Evolutionary conservation across 2,113 vertebrate genomes (phyloP).

Genomic region (Aythya baeri): DNA sequence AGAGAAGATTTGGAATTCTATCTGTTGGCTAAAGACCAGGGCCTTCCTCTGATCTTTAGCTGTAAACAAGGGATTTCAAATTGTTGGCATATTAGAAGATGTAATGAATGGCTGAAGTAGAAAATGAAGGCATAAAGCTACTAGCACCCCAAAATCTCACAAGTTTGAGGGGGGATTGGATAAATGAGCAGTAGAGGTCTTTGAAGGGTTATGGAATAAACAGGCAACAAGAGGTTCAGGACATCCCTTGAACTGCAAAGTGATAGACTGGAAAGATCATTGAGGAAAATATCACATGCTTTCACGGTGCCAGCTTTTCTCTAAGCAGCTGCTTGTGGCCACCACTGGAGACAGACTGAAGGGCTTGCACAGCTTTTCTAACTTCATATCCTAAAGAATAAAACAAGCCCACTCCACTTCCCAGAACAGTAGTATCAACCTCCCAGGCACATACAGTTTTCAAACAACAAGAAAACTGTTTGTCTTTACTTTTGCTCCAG

Average conservation of each 20-base stretch:
- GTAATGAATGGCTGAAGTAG: not conserved
- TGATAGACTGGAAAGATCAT: not conserved
- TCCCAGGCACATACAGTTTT: not conserved
- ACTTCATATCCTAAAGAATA: not conserved
- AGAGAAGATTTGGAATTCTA: not conserved
- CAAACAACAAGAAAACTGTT: not conserved
- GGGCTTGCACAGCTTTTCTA: not conserved
- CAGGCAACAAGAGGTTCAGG: not conserved
- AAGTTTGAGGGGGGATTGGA: not conserved
- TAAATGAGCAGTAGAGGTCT: not conserved
- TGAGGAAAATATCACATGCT: not conserved
- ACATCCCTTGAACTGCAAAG: not conserved
- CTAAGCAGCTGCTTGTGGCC: not conserved
- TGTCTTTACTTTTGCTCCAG: not conserved
- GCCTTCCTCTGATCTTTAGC: not conserved
- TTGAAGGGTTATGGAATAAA: not conserved
- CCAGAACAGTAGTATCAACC: not conserved
- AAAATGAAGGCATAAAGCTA: not conserved
- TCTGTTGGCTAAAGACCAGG: not conserved
- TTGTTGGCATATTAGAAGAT: not conserved
- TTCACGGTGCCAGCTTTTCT: not conserved
- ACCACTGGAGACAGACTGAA: not conserved
- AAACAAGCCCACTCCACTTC: not conserved
- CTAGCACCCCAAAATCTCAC: rapidly evolving
- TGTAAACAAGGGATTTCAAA: not conserved